Evolutionary conservation across 2,113 vertebrate genomes (phyloP).

Genomic region (Craseonycteris thonglongyai): DNA sequence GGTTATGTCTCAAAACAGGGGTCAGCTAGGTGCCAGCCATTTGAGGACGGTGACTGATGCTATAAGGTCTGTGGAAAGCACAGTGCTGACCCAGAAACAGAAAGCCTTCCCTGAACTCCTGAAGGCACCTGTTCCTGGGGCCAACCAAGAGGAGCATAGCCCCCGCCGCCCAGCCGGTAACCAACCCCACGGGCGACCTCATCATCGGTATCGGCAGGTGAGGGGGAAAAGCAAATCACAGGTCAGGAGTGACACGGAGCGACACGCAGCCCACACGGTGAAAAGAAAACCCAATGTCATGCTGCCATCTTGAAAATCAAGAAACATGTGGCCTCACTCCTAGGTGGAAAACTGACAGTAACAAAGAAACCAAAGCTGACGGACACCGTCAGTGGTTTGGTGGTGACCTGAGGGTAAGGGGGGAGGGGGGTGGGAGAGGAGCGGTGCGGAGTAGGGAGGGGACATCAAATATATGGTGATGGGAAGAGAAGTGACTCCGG

Average conservation of each 20-base stretch:
- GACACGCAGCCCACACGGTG: fast-evolving
- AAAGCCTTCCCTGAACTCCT: background rate
- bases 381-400: no score
- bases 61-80: background rate
- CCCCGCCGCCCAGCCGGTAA: fast-evolving
- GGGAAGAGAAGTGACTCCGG: no score
- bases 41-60: no score
- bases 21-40: background rate
- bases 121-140: background rate
- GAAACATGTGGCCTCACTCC: no score
- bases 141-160: background rate
- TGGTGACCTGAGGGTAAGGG: no score
- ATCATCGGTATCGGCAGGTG: fast-evolving
- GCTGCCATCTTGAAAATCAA: no score
- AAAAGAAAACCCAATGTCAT: background rate
- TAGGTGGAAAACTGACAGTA: no score
- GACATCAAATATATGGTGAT: no score
- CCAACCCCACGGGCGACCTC: fast-evolving
- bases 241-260: fast-evolving
- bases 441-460: no score
- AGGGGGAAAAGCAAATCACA: background rate
- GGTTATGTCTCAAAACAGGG: background rate
- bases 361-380: no score
- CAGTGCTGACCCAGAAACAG: background rate
- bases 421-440: no score